phyloP scores from a whole-genome alignment of 2,113 vertebrate species.

The Cyanoramphus novaezelandiae region DNA sequence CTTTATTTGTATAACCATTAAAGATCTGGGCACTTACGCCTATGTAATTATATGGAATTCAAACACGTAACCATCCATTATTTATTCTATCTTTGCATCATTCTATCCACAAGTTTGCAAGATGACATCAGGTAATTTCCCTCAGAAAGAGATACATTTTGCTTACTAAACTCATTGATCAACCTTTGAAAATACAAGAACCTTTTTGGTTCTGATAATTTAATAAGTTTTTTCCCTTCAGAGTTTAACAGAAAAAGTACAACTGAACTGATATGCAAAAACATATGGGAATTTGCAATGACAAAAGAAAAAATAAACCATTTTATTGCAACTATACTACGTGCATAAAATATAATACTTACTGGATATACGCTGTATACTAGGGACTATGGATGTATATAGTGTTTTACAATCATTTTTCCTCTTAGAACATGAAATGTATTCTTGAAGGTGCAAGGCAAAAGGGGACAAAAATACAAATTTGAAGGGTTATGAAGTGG shows the following conservation, averaged over 20 bases:
- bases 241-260: background rate
- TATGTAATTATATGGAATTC: background rate
- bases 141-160: background rate
- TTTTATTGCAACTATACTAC: background rate
- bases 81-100: background rate
- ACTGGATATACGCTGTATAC: background rate
- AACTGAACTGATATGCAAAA: background rate
- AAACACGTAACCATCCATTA: background rate
- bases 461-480: background rate
- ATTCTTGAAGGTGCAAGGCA: background rate
- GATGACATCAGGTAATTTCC: background rate
- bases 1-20: background rate
- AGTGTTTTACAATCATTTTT: background rate
- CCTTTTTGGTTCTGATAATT: background rate
- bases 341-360: background rate
- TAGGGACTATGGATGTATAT: background rate
- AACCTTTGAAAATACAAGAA: background rate
- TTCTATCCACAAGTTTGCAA: background rate
- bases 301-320: background rate
- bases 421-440: background rate
- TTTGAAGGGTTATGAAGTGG: background rate
- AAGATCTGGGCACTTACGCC: background rate
- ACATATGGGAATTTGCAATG: background rate
- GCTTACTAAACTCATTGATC: background rate
- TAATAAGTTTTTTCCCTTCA: background rate